Conservation (phyloP, 2,888 invertebrate species). For the Hipparchia semele region DNA sequence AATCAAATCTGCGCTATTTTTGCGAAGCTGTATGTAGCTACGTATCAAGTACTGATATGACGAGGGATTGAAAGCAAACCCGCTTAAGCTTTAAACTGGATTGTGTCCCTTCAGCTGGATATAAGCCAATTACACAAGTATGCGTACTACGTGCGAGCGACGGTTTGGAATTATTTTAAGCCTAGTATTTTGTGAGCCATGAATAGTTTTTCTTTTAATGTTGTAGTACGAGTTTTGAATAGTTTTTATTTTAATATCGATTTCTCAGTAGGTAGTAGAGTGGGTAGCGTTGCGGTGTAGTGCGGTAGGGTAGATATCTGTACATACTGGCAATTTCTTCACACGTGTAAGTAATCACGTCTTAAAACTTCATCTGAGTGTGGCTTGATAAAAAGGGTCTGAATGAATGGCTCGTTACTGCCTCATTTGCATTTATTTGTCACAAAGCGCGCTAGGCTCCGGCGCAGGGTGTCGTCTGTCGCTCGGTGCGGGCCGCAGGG, state of each 20-base stretch:
- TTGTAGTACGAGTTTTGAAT: not conserved
- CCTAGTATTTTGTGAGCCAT: not conserved
- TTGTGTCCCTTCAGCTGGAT: conserved; percentile 4
- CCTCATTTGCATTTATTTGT: conserved; percentile 5
- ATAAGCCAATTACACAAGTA: conserved; percentile 13
- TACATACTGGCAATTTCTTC: not conserved
- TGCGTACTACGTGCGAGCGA: not conserved
- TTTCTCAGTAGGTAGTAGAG: too few species aligned
- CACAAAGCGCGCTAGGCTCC: not conserved
- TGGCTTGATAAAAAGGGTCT: not conserved
- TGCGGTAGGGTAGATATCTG: not conserved
- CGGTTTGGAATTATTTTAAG: not conserved
- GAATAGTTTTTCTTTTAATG: not conserved
- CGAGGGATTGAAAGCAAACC: not conserved
- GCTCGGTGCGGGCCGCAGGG: not conserved
- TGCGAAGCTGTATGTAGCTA: not conserved
- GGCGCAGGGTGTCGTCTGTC: not conserved
- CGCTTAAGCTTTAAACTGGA: not conserved
- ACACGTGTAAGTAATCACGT: not conserved
- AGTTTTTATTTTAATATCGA: too few species aligned
- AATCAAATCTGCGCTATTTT: too few species aligned
- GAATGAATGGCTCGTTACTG: not conserved
- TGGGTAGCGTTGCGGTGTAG: too few species aligned
- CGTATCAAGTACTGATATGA: not conserved
- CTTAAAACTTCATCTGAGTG: not conserved